Evolutionary conservation across 2,888 invertebrate species (phyloP).

Genomic region (Linnaemya vulpina): DNA sequence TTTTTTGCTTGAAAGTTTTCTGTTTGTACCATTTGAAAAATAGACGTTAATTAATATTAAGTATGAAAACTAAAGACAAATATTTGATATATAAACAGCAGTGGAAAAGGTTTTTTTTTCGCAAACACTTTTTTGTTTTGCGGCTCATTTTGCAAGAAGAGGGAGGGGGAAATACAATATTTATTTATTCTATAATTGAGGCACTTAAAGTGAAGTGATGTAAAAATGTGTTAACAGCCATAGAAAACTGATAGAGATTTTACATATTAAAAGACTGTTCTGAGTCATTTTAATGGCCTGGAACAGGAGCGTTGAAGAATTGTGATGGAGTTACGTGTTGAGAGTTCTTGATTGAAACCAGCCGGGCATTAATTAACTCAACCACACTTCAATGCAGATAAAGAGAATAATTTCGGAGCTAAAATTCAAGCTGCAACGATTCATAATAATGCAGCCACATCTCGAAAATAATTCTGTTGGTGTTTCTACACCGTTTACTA

Average conservation of each 20-base stretch:
- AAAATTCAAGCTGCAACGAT: no score
- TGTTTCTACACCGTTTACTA: no score
- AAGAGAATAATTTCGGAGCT: no score
- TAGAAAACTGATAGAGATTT: background rate
- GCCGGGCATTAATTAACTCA: no score
- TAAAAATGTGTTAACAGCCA: background rate
- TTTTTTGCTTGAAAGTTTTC: conserved; percentile 26
- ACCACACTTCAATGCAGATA: no score
- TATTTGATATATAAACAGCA: conserved; percentile 35
- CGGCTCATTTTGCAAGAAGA: background rate
- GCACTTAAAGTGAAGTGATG: background rate
- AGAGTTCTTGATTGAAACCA: no score
- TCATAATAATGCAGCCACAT: no score
- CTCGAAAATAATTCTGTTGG: no score
- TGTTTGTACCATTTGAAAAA: conserved; percentile 43
- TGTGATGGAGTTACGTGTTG: no score
- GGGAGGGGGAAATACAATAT: background rate
- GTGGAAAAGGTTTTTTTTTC: background rate
- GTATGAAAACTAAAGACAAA: conserved; percentile 59
- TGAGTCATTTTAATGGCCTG: no score
- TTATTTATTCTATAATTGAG: background rate
- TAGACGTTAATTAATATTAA: conserved; percentile 67
- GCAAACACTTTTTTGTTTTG: background rate
- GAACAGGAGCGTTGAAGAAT: no score
- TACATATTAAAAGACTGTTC: background rate